Evolutionary conservation across 2,113 vertebrate genomes (phyloP).

Genomic region (Amphiprion ocellaris): DNA sequence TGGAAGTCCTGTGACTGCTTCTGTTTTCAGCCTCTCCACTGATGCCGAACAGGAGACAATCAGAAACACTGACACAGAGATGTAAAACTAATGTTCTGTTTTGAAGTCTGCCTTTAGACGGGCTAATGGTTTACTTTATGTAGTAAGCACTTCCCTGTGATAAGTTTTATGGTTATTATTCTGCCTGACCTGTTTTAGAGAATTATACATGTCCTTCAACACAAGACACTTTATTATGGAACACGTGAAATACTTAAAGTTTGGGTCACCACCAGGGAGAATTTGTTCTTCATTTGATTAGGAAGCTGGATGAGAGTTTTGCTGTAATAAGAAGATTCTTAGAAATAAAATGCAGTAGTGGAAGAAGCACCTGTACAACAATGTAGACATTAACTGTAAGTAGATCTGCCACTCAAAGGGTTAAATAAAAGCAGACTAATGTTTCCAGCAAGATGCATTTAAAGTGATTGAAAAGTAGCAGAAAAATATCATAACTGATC

Average conservation of each 20-base stretch:
- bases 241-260: neutral
- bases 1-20: constrained; percentile 49
- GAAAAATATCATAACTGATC: too few species aligned
- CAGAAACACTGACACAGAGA: constrained; percentile 15
- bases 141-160: neutral
- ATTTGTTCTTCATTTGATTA: too few species aligned
- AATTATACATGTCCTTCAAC: neutral
- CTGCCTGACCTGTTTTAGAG: neutral
- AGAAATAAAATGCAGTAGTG: too few species aligned
- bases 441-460: too few species aligned
- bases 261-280: neutral
- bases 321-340: too few species aligned
- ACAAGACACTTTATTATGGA: too few species aligned
- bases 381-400: too few species aligned
- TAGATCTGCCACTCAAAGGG: too few species aligned
- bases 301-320: too few species aligned
- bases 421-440: too few species aligned
- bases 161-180: neutral
- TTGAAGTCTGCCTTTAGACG: neutral
- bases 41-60: constrained; percentile 36
- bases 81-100: constrained; percentile 31
- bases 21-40: constrained; percentile 55
- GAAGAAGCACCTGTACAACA: too few species aligned
- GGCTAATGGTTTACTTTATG: neutral
- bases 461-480: too few species aligned